Evolutionary conservation across 1,140 invertebrate genomes (phyloP), one percentile per base, ranked within the genome.

Genomic region (Heliconius hermathena): DNA sequence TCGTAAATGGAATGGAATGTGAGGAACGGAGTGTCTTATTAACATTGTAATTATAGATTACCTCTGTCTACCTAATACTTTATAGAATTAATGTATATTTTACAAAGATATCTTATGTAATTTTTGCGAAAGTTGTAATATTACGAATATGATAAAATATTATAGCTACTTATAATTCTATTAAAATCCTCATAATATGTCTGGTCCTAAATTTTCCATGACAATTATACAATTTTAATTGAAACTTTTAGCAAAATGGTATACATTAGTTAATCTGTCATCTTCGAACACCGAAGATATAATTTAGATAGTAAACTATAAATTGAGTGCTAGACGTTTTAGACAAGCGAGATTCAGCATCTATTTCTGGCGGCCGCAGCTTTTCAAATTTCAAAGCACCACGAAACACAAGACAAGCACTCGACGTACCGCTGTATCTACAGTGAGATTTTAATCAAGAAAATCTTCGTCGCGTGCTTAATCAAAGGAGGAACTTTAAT

Each of bases 391-490:
- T 83, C 79, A 84, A 85, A 85, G 80, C 82, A 49, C 22, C 70
- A 79, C 78, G 78, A 66, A 66, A 66, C 60, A 66, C 60, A 66
- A 66, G 60, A 66, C 60, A 66, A 66, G 78, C 80, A 83, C 80
- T 84, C 82, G 60, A 77, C 82, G 83, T 81, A 79, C 78, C 81
- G 76, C 82, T 85, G 79, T 84, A 83, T 81, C 82, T 70, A 81
- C 83, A 82, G 77, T 79, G 80, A 84, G 82, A 87, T 85, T 88
- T 88, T 88, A 85, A 88, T 88, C 86, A 86, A 85, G 85, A 81
- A 86, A 86, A 83, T 86, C 83, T 82, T 82, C 74, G 83, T 83
- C 82, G 82, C 83, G 81, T 80, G 79, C 80, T 87, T 84, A 83
- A 88, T 88, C 85, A 87, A 87, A 88, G 81, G 78, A 78, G 76